phyloP scores from a whole-genome alignment of 1,140 invertebrate genomes.

The Lamellibrachia luymesi region DNA sequence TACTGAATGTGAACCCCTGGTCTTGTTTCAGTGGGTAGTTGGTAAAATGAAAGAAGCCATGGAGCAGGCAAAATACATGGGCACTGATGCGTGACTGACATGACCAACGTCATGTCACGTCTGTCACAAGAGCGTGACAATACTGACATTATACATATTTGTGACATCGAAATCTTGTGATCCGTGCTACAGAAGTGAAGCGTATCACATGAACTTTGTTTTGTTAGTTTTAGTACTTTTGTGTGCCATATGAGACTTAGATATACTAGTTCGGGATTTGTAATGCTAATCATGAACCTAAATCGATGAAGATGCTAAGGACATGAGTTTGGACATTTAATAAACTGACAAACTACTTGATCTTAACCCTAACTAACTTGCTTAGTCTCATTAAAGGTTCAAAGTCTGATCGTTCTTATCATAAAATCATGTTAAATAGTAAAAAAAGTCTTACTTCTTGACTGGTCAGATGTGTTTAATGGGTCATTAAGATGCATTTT shows the following conservation, averaged over 20 bases:
- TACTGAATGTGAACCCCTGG: background rate
- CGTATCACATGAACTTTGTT: background rate
- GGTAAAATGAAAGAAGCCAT: slow-evolving; percentile 37
- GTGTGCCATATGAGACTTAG: background rate
- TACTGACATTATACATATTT: background rate
- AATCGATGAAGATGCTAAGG: background rate
- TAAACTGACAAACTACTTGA: background rate
- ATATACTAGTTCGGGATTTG: background rate
- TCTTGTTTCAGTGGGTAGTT: slow-evolving; percentile 42
- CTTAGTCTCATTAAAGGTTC: too few species aligned
- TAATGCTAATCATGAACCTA: background rate
- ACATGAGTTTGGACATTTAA: background rate
- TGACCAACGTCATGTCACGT: background rate
- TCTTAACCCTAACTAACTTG: too few species aligned
- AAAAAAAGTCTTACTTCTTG: too few species aligned
- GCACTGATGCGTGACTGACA: background rate
- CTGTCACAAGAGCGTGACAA: background rate
- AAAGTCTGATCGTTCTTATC: too few species aligned
- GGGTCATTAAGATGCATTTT: too few species aligned
- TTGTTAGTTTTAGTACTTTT: background rate
- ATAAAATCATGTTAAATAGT: too few species aligned
- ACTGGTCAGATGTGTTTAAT: too few species aligned
- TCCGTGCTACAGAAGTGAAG: background rate
- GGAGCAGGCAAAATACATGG: background rate
- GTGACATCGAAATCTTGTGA: background rate